Base-by-base conservation (phyloP, 1,140 invertebrate species). In the Neodiprion fabricii region DNA sequence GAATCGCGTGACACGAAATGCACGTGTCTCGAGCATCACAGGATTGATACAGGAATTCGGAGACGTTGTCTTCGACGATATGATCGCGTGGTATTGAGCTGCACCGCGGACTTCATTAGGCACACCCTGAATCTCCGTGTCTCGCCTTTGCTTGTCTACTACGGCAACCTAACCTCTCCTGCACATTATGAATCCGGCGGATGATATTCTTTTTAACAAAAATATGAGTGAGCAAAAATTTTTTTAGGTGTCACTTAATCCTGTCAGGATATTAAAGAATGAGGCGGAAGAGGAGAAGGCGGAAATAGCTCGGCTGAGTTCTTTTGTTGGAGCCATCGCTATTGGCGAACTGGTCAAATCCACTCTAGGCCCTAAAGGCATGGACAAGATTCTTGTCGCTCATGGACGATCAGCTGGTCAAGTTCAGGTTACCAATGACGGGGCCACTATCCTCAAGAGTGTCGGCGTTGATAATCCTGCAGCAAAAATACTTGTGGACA, bases 401-500 rank as follows among this genome's bases (percentile, higher is more conserved):
- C 91, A 92, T 80, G 94, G 96, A 17, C 91, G 95, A 78, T 94
- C 93, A 85, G 91, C 94, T 81, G 96, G 97, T 65, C 82, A 94
- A 87, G 95, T 99, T 72, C 95, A 98, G 89, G 97, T 99, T 8
- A 99, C 99, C 53, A 99, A 99, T 89, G 99, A 99, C 90, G 99
- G 99, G 75, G 99, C 99, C 12, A 99, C 99, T 8, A 99, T 99
- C 85, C 89, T 99, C 67, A 97, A 98, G 87, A 94, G 96, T 11
- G 93, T 99, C 75, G 98, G 98, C 70, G 96, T 99, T 28, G 98
- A 99, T 85, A 99, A 99, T 90, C 98, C 99, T 70, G 98, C 98
- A 48, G 98, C 98, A 4, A 99, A 99, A 90, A 97, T 99, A 84
- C 90, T 99, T 48, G 97, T 99, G 21, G 97, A 99, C 79, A 99